Evolutionary conservation across 2,797 vertebrate species (phyloP), one percentile per base, ranked within the genome.

Genomic region (Loriculus beryllinus): DNA sequence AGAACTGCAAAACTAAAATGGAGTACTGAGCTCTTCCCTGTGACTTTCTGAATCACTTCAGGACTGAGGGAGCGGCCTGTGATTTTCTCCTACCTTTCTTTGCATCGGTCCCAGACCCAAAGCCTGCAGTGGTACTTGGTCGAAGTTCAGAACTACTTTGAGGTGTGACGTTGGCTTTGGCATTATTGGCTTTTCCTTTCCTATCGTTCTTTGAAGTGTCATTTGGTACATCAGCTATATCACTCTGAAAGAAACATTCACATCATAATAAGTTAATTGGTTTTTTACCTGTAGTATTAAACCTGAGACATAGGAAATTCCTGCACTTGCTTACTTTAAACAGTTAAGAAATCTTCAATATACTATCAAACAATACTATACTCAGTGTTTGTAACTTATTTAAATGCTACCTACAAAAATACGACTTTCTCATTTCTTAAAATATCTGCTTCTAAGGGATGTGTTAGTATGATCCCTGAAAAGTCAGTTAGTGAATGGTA

Each of bases 161-260:
- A 9, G 99, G 99, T 2, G 99, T 99, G 62, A 99, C 99, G 0
- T 91, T 99, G 64, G 98, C 95, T 98, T 99, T 99, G 89, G 98
- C 97, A 49, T 98, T 98, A 93, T 98, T 99, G 47, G 98, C 97
- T 95, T 99, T 99, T 91, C 99, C 99, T 97, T 99, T 99, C 90
- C 98, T 99, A 83, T 99, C 99, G 1, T 99, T 99, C 98, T 99
- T 99, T 5, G 98, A 98, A 77, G 98, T 98, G 97, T 99, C 99
- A 69, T 98, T 99, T 96, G 99, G 99, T 93, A 99, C 99, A 25
- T 99, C 99, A 5, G 99, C 99, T 80, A 99, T 99, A 95, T 99
- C 99, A 65, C 99, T 99, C 99, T 99, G 93, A 60, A 98, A 93
- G 60, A 97, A 94, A 90, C 15, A 57, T 80, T 52, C 52, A 47